These are phyloP conservation scores for Pogonocichla stellata DNA, from an alignment of 2,113 vertebrate genomes.

Conservation along the genomic window DNA sequence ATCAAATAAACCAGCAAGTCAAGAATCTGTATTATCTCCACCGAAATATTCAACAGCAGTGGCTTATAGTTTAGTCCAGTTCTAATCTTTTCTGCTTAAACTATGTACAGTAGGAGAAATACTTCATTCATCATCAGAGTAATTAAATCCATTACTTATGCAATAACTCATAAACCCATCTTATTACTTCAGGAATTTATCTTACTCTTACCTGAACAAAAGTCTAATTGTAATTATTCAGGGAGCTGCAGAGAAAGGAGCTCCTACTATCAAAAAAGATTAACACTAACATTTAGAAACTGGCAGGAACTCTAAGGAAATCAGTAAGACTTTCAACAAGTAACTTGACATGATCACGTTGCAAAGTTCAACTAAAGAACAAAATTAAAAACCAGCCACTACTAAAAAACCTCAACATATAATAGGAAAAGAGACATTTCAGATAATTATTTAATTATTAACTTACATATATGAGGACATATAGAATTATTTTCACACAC, in stretches of 20 bases:
- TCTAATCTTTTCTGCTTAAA: neutral
- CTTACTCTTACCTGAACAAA: neutral
- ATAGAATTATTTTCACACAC: neutral
- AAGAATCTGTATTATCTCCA: neutral
- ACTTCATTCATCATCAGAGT: neutral
- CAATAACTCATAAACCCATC: neutral
- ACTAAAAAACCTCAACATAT: neutral
- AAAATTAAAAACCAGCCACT: neutral
- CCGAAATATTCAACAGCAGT: neutral
- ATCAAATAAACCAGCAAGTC: neutral
- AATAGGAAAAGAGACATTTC: neutral
- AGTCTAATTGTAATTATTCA: neutral
- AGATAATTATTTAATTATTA: neutral
- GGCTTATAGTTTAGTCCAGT: neutral
- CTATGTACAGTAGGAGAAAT: neutral
- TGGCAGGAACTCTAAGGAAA: constrained; percentile 66
- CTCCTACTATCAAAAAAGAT: constrained; percentile 51
- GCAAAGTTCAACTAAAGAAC: neutral
- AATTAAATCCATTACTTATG: neutral
- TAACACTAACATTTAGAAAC: constrained; percentile 72
- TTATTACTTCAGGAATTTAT: neutral
- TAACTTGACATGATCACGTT: neutral
- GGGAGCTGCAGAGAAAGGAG: neutral
- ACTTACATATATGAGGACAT: neutral
- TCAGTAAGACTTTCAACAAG: constrained; percentile 46